Percentiles rank a stretch among this genome's conserved stretches.
These are phyloP conservation scores for Phasia obesa DNA, from an alignment of 2,888 invertebrate genomes.

Conservation along the genomic window DNA sequence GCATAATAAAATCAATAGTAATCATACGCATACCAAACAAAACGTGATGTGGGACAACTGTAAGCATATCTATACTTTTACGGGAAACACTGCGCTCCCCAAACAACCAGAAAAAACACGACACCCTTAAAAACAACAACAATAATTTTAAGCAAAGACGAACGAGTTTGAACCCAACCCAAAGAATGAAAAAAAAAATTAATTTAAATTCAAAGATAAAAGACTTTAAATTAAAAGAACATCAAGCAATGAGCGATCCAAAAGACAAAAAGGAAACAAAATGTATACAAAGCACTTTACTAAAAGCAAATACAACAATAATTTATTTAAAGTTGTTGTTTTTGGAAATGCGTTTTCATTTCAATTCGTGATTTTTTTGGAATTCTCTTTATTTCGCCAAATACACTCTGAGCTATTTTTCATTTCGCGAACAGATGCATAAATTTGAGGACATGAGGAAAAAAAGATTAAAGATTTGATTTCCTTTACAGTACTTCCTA, in stretches of 20 bases:
- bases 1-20: constrained; percentile 58
- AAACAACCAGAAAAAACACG: constrained; percentile 19
- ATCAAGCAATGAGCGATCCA: constrained; percentile 26
- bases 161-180: constrained; percentile 45
- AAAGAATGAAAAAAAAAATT: constrained; percentile 28
- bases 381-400: too few species aligned
- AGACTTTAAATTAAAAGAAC: constrained; percentile 63
- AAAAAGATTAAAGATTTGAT: too few species aligned
- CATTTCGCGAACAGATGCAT: too few species aligned
- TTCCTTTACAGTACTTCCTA: too few species aligned
- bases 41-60: constrained; percentile 62
- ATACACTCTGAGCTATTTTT: too few species aligned
- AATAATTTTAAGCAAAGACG: not conserved
- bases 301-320: too few species aligned
- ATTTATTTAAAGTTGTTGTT: too few species aligned
- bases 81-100: constrained; percentile 37
- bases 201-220: constrained; percentile 61
- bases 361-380: too few species aligned
- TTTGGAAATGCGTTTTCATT: too few species aligned
- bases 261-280: constrained; percentile 10
- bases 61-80: constrained; percentile 19
- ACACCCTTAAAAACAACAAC: constrained; percentile 45
- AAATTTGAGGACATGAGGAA: too few species aligned
- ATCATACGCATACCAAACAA: constrained; percentile 59
- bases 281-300: too few species aligned